A percentile compares a stretch with the other conserved stretches of the same genome.
phyloP scores from a whole-genome alignment of 2,113 vertebrate species.

The Datnioides undecimradiatus region DNA sequence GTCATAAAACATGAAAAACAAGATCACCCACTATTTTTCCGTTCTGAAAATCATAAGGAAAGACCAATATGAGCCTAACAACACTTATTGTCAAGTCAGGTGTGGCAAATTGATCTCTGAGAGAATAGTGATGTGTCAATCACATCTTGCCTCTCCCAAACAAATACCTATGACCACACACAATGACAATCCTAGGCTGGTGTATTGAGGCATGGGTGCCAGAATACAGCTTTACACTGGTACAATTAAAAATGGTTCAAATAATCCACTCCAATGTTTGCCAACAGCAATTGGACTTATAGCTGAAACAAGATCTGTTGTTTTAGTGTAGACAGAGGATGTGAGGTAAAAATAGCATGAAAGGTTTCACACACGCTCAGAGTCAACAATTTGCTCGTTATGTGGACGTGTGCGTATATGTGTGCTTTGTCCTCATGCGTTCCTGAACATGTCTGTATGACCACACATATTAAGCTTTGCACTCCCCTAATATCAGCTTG shows the following conservation, averaged over 20 bases:
- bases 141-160: not conserved
- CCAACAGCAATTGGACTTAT: not conserved
- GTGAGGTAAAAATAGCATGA: not conserved
- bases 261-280: no score
- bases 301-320: no score
- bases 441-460: conserved; percentile 20
- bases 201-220: not conserved
- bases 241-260: not conserved
- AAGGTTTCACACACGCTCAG: not conserved
- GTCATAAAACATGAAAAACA: not conserved
- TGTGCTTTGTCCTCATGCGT: not conserved
- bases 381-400: not conserved
- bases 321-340: not conserved
- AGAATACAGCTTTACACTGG: not conserved
- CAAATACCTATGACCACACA: not conserved
- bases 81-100: not conserved
- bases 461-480: not conserved
- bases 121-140: not conserved
- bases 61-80: not conserved
- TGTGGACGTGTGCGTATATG: not conserved
- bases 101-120: not conserved
- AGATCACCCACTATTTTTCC: not conserved
- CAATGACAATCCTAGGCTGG: not conserved
- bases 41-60: not conserved
- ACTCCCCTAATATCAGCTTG: not conserved